A percentile compares a stretch with the other conserved stretches of the same genome.
Conservation (phyloP, 2,888 invertebrate species). For the Ennomos fuscantarius region DNA sequence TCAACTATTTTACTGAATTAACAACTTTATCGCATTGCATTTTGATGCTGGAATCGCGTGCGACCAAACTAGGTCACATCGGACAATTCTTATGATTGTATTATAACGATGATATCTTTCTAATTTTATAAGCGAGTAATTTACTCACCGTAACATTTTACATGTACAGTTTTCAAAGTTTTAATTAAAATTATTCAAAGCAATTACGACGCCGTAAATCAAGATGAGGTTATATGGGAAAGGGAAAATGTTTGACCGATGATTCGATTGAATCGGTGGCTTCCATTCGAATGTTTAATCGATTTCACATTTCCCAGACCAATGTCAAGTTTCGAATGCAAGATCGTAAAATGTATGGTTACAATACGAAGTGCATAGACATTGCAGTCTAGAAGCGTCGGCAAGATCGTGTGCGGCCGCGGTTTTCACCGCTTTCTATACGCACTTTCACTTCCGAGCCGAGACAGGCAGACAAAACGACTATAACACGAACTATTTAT, state of each 20-base stretch:
- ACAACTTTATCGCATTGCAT: constrained; percentile 41
- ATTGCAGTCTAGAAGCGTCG: constrained; percentile 55
- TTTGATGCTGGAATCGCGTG: constrained; percentile 42
- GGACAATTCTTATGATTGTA: constrained; percentile 52
- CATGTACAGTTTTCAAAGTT: constrained; percentile 15
- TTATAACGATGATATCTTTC: constrained; percentile 58
- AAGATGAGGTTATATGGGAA: constrained; percentile 7
- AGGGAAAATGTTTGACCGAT: constrained; percentile 10
- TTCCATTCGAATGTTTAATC: constrained; percentile 6
- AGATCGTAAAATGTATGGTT: constrained; percentile 31
- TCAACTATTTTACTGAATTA: constrained; percentile 13
- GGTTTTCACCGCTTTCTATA: constrained; percentile 69
- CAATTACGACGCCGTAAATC: constrained; percentile 13
- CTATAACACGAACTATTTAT: constrained; percentile 53
- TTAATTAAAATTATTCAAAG: constrained; percentile 16
- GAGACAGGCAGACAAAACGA: constrained; percentile 60
- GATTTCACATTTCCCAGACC: constrained; percentile 20
- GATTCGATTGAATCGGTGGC: constrained; percentile 5
- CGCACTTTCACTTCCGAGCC: constrained; percentile 68
- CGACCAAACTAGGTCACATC: constrained; percentile 45
- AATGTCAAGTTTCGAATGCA: constrained; percentile 36
- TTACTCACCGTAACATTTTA: constrained; percentile 15
- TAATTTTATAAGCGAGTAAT: constrained; percentile 17
- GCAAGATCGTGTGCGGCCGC: constrained; percentile 51
- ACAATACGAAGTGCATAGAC: constrained; percentile 49